Conservation (phyloP, 2,888 invertebrate species). For the Gastrophysa polygoni region DNA sequence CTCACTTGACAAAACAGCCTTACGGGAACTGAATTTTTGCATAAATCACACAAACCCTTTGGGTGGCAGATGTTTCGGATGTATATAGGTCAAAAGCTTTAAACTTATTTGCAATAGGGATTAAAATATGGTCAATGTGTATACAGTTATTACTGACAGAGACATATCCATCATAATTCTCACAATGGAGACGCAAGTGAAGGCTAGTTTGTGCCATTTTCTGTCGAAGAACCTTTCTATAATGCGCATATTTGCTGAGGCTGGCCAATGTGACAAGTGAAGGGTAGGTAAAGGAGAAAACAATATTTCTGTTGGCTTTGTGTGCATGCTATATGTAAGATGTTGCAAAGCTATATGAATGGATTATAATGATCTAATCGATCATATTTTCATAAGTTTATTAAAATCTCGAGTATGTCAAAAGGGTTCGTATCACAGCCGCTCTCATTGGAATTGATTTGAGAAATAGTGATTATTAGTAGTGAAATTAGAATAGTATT, state of each 20-base stretch:
- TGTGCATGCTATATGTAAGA: slow-evolving; percentile 25
- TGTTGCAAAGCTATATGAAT: slow-evolving; percentile 24
- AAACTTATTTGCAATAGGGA: slow-evolving; percentile 51
- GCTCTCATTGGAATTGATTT: too few relatives aligned
- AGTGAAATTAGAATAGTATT: too few relatives aligned
- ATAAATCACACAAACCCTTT: slow-evolving; percentile 44
- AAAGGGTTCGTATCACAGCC: not conserved
- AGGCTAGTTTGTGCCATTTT: slow-evolving; percentile 53
- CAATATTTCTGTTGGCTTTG: slow-evolving; percentile 15
- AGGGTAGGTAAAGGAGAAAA: slow-evolving; percentile 45
- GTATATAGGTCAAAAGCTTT: slow-evolving; percentile 51
- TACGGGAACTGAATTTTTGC: slow-evolving; percentile 37
- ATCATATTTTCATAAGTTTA: slow-evolving; percentile 27
- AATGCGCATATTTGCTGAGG: slow-evolving; percentile 56
- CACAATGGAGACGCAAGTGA: slow-evolving; percentile 47
- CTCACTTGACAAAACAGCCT: slow-evolving; percentile 31
- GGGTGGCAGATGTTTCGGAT: slow-evolving; percentile 44
- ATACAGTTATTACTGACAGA: slow-evolving; percentile 53
- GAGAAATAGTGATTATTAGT: too few relatives aligned
- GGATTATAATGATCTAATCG: slow-evolving; percentile 31
- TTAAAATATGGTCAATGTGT: slow-evolving; percentile 49
- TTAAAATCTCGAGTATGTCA: not conserved
- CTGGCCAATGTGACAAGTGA: slow-evolving; percentile 54
- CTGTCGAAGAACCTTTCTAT: slow-evolving; percentile 52
- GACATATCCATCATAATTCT: slow-evolving; percentile 56